A percentile compares a stretch with the other conserved stretches of the same genome.
phyloP scores from a whole-genome alignment of 2,888 invertebrate species.

The Hylaea fasciaria region DNA sequence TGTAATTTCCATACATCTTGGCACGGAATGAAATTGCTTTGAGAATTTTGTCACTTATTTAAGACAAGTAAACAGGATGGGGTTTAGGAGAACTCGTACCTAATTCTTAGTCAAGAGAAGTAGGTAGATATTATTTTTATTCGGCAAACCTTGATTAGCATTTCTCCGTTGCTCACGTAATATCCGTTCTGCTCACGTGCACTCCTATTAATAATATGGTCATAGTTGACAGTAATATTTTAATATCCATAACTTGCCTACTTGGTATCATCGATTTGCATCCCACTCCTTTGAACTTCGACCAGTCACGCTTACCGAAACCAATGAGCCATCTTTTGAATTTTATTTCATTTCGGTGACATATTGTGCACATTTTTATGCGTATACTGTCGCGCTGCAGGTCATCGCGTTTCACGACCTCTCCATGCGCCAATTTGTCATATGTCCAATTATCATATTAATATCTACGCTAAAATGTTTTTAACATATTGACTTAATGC shows the following conservation, averaged over 20 bases:
- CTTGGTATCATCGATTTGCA: not conserved
- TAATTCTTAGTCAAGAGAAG: too few relatives aligned
- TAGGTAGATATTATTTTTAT: too few relatives aligned
- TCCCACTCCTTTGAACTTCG: slow-evolving; percentile 2
- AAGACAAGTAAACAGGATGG: not conserved
- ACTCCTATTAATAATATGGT: too few relatives aligned
- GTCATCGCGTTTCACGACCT: slow-evolving; percentile 23
- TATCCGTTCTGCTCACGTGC: too few relatives aligned
- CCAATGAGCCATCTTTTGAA: not conserved
- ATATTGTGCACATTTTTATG: slow-evolving; percentile 29
- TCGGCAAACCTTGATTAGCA: too few relatives aligned
- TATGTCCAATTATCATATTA: slow-evolving; percentile 24
- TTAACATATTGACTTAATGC: slow-evolving; percentile 29
- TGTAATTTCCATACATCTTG: slow-evolving; percentile 11
- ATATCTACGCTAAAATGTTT: slow-evolving; percentile 22
- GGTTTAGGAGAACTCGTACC: not conserved
- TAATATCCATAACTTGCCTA: too few relatives aligned
- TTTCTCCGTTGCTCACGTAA: too few relatives aligned
- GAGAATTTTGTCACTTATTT: not conserved
- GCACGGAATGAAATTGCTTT: slow-evolving; percentile 7
- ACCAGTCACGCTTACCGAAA: not conserved
- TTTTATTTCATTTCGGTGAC: slow-evolving; percentile 12
- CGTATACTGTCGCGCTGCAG: slow-evolving; percentile 11
- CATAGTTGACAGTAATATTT: too few relatives aligned
- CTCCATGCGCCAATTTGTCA: slow-evolving; percentile 29